These are phyloP conservation scores for Ceyx margarethae DNA, from an alignment of 2,113 vertebrate genomes.

Conservation along the genomic window DNA sequence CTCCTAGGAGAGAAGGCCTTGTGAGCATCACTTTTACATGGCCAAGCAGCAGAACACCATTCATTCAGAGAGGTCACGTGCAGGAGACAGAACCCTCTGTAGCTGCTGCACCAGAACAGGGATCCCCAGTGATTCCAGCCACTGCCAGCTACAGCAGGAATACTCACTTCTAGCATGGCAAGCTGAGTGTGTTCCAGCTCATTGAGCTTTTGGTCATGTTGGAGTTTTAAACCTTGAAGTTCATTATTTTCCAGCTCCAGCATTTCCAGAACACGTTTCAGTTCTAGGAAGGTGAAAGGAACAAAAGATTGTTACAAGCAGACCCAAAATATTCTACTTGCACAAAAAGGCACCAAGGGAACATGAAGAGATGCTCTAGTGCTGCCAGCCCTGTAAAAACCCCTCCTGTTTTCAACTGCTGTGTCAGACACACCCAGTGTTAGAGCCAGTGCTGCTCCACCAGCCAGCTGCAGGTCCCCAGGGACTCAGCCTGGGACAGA, in stretches of 20 bases:
- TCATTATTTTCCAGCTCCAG: slow-evolving; percentile 78
- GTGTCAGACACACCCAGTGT: not conserved
- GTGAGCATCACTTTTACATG: accelerated
- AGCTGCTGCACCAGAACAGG: not conserved
- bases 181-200: slow-evolving; percentile 77
- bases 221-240: slow-evolving; percentile 73
- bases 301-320: not conserved
- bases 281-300: slow-evolving; percentile 68
- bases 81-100: not conserved
- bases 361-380: not conserved
- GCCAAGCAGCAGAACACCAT: not conserved
- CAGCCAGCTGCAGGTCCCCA: not conserved
- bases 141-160: not conserved
- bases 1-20: slow-evolving; percentile 59
- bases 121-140: not conserved
- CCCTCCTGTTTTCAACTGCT: not conserved
- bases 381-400: not conserved
- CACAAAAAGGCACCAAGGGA: not conserved
- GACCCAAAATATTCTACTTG: not conserved
- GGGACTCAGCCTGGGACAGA: not conserved
- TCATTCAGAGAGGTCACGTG: not conserved
- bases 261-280: slow-evolving; percentile 80
- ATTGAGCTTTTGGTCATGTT: slow-evolving; percentile 74
- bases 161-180: slow-evolving; percentile 74
- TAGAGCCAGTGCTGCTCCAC: not conserved